phyloP scores from a whole-genome alignment of 2,888 invertebrate genomes.

The Ceratothoa steindachneri region DNA sequence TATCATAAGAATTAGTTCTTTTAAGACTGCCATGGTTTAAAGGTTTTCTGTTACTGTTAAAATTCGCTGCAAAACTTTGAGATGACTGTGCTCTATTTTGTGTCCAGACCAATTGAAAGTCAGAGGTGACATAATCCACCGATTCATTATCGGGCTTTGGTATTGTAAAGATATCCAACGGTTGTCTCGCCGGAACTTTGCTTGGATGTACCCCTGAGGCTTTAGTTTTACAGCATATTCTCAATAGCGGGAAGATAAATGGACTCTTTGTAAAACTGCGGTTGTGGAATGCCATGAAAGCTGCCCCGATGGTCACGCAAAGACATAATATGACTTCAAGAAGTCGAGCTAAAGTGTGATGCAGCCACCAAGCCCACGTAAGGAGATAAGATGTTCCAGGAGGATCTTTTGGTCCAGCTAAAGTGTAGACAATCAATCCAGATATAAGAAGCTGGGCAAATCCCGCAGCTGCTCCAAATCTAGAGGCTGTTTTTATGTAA shows the following conservation, averaged over 20 bases:
- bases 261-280: background rate
- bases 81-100: slow-evolving; percentile 14
- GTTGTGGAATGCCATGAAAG: background rate
- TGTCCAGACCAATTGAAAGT: slow-evolving; percentile 44
- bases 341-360: background rate
- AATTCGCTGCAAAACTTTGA: background rate
- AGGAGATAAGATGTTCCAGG: slow-evolving; percentile 4
- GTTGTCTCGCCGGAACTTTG: background rate
- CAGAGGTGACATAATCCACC: slow-evolving; percentile 35
- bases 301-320: background rate
- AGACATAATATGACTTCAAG: background rate
- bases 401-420: background rate
- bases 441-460: slow-evolving; percentile 2
- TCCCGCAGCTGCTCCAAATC: background rate
- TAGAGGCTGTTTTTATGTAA: background rate
- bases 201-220: slow-evolving; percentile 1
- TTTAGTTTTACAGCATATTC: background rate
- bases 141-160: background rate
- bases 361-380: background rate
- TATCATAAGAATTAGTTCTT: background rate
- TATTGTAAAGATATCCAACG: background rate
- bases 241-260: background rate
- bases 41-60: background rate
- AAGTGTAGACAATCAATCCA: background rate
- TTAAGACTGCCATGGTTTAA: background rate